Percentiles rank a stretch among this genome's conserved stretches.
Evolutionary conservation across 2,797 vertebrate species (phyloP).

Genomic region (Tokudaia muenninki): DNA sequence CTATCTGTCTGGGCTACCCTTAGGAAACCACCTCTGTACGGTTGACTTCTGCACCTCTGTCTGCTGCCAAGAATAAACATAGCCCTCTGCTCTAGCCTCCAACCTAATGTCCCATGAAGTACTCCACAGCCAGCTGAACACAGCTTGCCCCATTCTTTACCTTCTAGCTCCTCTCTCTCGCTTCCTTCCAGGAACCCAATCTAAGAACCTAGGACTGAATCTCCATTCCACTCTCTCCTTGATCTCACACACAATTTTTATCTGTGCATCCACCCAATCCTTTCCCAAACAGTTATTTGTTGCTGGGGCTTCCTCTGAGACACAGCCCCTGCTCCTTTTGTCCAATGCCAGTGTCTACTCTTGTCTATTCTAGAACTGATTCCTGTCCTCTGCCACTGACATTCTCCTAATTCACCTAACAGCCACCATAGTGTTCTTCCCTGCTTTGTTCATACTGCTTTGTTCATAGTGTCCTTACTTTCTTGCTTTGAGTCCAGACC

Average conservation of each 20-base stretch:
- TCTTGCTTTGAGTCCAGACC: constrained; percentile 1
- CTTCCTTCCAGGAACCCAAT: constrained; percentile 38
- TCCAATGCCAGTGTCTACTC: not conserved
- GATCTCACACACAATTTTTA: not conserved
- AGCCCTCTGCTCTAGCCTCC: not conserved
- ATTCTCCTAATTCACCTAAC: not conserved
- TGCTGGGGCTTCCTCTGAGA: constrained; percentile 1
- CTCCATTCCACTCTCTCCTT: not conserved
- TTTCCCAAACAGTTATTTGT: not conserved
- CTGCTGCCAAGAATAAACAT: not conserved
- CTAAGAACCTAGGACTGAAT: not conserved
- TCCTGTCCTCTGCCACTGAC: constrained; percentile 19
- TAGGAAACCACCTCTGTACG: not conserved
- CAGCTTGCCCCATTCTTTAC: not conserved
- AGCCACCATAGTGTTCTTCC: not conserved
- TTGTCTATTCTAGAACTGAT: not conserved
- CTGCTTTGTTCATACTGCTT: no score
- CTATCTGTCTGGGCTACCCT: not conserved
- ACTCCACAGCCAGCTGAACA: not conserved
- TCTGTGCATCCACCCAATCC: not conserved
- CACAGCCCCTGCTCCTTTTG: not conserved
- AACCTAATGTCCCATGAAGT: not conserved
- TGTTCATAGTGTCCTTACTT: not conserved
- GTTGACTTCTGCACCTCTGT: not conserved
- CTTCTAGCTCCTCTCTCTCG: not conserved